Evolutionary conservation across 2,888 invertebrate species (phyloP).

Genomic region (Metellina segmentata): DNA sequence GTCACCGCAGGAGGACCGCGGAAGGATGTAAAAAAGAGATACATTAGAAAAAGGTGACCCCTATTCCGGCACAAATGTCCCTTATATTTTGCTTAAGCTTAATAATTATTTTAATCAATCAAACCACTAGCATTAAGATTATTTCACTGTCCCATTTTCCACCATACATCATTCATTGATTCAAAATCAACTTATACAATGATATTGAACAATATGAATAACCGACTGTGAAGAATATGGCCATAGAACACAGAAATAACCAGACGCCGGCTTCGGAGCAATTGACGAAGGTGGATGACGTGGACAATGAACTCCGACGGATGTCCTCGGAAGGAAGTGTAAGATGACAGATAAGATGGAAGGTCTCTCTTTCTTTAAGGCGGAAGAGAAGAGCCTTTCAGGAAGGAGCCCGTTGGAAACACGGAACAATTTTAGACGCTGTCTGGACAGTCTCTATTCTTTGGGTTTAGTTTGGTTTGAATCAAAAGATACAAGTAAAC

Average conservation of each 20-base stretch:
- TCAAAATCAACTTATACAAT: neutral
- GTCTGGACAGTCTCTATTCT: neutral
- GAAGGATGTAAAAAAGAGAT: no score
- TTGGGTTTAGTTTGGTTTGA: neutral
- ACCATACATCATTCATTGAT: neutral
- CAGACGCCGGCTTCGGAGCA: neutral
- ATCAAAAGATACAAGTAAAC: neutral
- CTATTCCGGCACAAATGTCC: no score
- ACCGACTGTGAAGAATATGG: neutral
- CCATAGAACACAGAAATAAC: neutral
- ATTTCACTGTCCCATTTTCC: neutral
- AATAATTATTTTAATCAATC: no score
- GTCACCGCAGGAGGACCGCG: no score
- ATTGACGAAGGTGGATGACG: neutral
- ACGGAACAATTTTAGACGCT: neutral
- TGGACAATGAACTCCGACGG: constrained; percentile 23
- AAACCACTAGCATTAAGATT: no score
- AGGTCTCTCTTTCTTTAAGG: neutral
- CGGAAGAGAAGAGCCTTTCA: neutral
- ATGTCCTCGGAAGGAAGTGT: neutral
- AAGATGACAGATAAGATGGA: constrained; percentile 18
- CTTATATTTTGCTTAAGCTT: no score
- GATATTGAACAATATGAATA: neutral
- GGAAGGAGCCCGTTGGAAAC: neutral
- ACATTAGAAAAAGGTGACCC: no score